A percentile compares a stretch with the other conserved stretches of the same genome.
These are phyloP conservation scores for Spheniscus humboldti DNA, from an alignment of 2,797 vertebrate genomes.

Conservation along the genomic window DNA sequence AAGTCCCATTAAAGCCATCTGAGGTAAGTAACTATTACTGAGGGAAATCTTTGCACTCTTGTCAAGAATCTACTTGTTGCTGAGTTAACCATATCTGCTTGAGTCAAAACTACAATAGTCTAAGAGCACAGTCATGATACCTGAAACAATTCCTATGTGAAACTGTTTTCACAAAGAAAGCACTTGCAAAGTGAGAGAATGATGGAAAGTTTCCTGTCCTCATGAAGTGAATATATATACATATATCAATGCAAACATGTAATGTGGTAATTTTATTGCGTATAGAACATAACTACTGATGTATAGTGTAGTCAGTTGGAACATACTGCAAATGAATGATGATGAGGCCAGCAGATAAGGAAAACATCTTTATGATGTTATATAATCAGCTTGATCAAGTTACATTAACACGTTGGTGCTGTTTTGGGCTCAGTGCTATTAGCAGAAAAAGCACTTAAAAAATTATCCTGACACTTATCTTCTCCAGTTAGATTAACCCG, in stretches of 20 bases:
- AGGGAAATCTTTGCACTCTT: neutral
- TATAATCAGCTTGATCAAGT: slow-evolving; percentile 46
- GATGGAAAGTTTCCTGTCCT: neutral
- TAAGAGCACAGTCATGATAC: neutral
- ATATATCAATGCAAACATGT: slow-evolving; percentile 8
- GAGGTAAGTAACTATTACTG: neutral
- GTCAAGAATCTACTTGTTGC: neutral
- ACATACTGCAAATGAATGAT: slow-evolving; percentile 45
- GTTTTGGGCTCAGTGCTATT: slow-evolving; percentile 9
- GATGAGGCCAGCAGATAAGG: slow-evolving; percentile 32
- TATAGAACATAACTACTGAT: slow-evolving; percentile 31
- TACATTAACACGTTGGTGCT: slow-evolving; percentile 28
- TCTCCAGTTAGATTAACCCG: neutral
- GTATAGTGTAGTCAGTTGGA: slow-evolving; percentile 24
- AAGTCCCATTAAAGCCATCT: neutral
- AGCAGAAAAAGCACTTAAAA: slow-evolving; percentile 43
- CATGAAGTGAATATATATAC: neutral
- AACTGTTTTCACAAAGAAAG: neutral
- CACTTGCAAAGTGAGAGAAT: neutral
- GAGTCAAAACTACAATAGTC: neutral
- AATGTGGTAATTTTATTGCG: slow-evolving; percentile 26
- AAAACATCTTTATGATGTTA: slow-evolving; percentile 16
- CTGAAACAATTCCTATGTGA: neutral
- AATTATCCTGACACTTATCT: slow-evolving; percentile 10
- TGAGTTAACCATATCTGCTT: neutral